A percentile compares a stretch with the other conserved stretches of the same genome.
Conservation (phyloP, 1,140 invertebrate genomes). For the Tetramorium simillimum region DNA sequence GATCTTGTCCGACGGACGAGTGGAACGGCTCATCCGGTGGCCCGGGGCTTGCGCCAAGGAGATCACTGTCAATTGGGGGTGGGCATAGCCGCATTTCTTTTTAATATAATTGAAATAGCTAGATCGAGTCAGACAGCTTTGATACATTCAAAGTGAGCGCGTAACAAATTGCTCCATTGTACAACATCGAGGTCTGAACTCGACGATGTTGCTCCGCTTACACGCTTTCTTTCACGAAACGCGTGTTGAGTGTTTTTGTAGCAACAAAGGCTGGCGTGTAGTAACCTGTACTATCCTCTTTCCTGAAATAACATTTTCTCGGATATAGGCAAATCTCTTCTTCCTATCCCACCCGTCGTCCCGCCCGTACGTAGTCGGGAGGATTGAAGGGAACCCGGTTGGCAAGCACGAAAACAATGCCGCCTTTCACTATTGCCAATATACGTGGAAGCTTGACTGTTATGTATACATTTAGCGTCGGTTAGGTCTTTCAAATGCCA, state of each 20-base stretch:
- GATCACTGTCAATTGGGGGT: conserved; percentile 82
- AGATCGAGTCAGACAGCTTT: neutral
- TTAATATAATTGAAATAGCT: neutral
- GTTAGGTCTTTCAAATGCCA: conserved; percentile 67
- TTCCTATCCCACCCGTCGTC: conserved; percentile 24
- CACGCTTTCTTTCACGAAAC: conserved; percentile 16
- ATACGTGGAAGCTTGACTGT: conserved; percentile 57
- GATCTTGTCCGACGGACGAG: conserved; percentile 82
- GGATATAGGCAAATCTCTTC: conserved; percentile 60
- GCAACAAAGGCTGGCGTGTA: conserved; percentile 13
- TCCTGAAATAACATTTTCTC: conserved; percentile 70
- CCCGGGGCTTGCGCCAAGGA: conserved; percentile 84
- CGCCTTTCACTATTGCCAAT: conserved; percentile 72
- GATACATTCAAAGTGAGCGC: neutral
- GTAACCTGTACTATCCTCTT: conserved; percentile 40
- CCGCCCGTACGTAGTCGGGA: neutral
- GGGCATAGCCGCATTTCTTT: conserved; percentile 55
- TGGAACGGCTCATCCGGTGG: conserved; percentile 81
- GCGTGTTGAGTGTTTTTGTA: conserved; percentile 39
- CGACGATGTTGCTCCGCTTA: neutral
- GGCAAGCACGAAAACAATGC: conserved; percentile 66
- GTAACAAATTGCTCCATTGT: neutral
- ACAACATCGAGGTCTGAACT: neutral
- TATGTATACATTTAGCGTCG: conserved; percentile 61
- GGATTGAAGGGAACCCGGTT: conserved; percentile 50